Evolutionary conservation across 2,888 invertebrate species (phyloP).

Genomic region (Cephonodes hylas): DNA sequence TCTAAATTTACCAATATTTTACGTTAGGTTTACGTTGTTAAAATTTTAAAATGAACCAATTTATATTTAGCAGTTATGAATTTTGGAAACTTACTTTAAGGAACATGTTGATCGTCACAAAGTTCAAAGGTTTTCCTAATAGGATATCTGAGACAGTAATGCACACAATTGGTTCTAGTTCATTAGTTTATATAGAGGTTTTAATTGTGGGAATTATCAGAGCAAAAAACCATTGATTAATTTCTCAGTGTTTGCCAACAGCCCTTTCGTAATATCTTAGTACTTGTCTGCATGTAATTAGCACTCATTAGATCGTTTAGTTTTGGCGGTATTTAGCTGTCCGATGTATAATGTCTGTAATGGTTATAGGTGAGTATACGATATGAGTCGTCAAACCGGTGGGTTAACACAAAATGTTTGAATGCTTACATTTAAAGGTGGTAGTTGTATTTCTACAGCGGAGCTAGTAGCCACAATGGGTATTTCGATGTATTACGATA

Average conservation of each 20-base stretch:
- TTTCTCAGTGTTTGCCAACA: constrained; percentile 70
- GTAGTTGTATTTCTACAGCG: no score
- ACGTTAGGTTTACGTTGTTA: no score
- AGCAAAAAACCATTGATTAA: constrained; percentile 76
- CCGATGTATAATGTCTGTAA: not conserved
- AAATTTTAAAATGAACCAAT: not conserved
- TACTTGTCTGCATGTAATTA: constrained; percentile 19
- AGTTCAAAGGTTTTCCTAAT: not conserved
- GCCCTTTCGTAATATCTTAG: constrained; percentile 58
- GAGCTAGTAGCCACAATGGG: no score
- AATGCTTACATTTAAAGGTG: no score
- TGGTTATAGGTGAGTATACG: not conserved
- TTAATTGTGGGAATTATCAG: constrained; percentile 78
- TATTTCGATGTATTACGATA: no score
- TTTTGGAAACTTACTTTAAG: constrained; percentile 52
- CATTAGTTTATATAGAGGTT: constrained; percentile 72
- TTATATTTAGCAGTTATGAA: not conserved
- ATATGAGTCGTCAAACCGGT: not conserved
- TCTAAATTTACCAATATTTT: no score
- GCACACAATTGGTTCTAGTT: constrained; percentile 39
- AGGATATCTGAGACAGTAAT: constrained; percentile 48
- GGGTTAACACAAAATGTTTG: no score
- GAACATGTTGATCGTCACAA: constrained; percentile 44
- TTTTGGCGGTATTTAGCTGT: not conserved
- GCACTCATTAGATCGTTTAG: not conserved